phyloP scores from a whole-genome alignment of 1,140 invertebrate genomes.

The Tribolium castaneum region DNA sequence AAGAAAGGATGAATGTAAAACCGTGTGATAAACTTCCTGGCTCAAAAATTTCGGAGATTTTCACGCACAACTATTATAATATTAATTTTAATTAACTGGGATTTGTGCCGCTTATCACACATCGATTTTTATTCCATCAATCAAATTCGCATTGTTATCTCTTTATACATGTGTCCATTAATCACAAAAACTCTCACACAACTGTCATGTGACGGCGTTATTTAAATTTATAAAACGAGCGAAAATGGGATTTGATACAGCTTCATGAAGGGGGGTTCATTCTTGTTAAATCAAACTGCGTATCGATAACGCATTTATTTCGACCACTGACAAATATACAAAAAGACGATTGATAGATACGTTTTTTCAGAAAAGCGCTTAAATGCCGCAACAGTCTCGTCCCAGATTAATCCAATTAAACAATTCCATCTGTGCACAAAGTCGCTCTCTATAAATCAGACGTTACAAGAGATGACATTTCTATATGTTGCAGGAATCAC shows the following conservation, averaged over 20 bases:
- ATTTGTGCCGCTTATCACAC: not conserved
- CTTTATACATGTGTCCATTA: conserved; percentile 9
- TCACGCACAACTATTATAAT: not conserved
- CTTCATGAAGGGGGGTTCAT: no score
- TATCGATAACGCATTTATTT: no score
- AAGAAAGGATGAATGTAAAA: conserved; percentile 39
- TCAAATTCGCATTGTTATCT: not conserved
- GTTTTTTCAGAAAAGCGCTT: no score
- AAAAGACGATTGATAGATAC: no score
- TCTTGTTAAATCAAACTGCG: no score
- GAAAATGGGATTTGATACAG: not conserved
- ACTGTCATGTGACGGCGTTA: not conserved
- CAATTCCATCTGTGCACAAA: conserved; percentile 31
- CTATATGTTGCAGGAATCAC: conserved; percentile 21
- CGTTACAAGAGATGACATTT: conserved; percentile 28
- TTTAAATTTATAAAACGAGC: not conserved
- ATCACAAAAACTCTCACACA: not conserved
- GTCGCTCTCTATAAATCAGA: conserved; percentile 35
- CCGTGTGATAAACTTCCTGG: conserved; percentile 19
- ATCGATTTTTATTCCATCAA: conserved; percentile 15
- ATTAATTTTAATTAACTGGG: conserved; percentile 27
- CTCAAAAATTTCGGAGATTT: not conserved
- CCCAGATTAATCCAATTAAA: not conserved
- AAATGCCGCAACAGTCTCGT: no score
- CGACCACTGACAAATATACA: no score